Base-by-base conservation (phyloP, 2,113 vertebrate species). In the Eptatretus burgeri region DNA sequence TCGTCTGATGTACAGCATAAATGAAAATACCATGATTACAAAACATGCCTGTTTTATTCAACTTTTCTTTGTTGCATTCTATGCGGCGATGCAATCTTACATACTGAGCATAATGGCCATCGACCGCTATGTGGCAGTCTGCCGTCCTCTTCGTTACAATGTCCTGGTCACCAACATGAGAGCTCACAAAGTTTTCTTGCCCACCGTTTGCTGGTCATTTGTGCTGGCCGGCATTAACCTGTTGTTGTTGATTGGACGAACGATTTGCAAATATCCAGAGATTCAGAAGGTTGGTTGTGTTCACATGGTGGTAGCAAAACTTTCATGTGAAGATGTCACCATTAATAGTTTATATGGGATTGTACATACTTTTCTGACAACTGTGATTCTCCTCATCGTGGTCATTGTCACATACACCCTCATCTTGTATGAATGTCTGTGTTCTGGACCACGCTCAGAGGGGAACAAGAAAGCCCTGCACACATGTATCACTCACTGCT, bases 61-160 rank as follows among this genome's bases (percentile, higher is more conserved):
- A 20, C 11, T 60, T n/a, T 9, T 60, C n/a, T 10, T 20, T 20
- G 56, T 60, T 20, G 9, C n/a, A 10, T 60, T 60, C n/a, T 60
- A 60, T 11, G n/a, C 9, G n/a, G 56, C 56, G 1, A n/a, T 60
- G 10, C n/a, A 60, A n/a, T 60, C n/a, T 20, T 60, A 60, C 20
- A 60, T 60, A n/a, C 20, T 60, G 9, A 17, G n/a, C 56, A 20
- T 20, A n/a, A 60, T 60, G 56, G 56, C 56, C 56, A n/a, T 60
- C 9, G 56, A 60, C 20, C 56, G 56, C 56, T 60, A 60, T 11
- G 9, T 20, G n/a, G 56, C 56, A n/a, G 20, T 60, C 11, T 60
- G 56, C 56, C 56, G 12, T 2, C 56, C 56, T n/a, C 56, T 60
- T n/a, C 56, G 56, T 11, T 60, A 60, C 56, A n/a, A n/a, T n/a